A percentile compares a stretch with the other conserved stretches of the same genome.
Conservation (phyloP, 2,797 vertebrate genomes). For the Pseudopleuronectes americanus region DNA sequence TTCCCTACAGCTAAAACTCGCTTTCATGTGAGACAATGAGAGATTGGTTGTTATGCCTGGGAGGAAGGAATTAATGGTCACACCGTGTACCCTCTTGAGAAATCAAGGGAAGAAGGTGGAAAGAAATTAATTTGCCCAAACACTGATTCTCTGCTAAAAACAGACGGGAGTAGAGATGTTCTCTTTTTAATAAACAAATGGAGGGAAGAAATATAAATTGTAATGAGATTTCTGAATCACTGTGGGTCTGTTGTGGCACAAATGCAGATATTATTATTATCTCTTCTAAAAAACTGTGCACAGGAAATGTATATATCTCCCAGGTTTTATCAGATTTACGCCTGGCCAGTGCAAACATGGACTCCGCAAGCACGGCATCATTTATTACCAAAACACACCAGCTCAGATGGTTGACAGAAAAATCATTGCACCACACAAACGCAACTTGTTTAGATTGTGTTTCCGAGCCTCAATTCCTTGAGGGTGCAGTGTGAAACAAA, state of each 20-base stretch:
- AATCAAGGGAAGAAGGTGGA: conserved; percentile 53
- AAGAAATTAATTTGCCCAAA: conserved; percentile 56
- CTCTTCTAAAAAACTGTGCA: background rate
- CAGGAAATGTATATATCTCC: too few species aligned
- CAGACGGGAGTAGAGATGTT: conserved; percentile 7
- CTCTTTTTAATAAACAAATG: conserved; percentile 30
- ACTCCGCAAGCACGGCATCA: conserved; percentile 40
- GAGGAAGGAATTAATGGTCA: conserved; percentile 64
- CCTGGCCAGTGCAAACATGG: conserved; percentile 36
- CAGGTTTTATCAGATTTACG: conserved; percentile 44
- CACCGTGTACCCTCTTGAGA: conserved; percentile 48
- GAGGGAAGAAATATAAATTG: conserved; percentile 29
- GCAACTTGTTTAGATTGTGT: conserved; percentile 58
- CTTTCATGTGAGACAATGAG: conserved; percentile 46
- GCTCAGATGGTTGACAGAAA: conserved; percentile 62
- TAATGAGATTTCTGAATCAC: conserved; percentile 29
- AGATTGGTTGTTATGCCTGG: conserved; percentile 50
- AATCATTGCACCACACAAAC: conserved; percentile 63
- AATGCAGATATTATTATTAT: conserved; percentile 26
- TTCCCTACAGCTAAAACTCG: conserved; percentile 23
- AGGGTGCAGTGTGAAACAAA: conserved; percentile 68
- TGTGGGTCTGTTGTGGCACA: background rate
- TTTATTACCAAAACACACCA: conserved; percentile 67
- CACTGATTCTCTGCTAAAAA: conserved; percentile 39
- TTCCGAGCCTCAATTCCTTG: conserved; percentile 63